Conservation (phyloP, 2,888 invertebrate species). For the Listrodromus nycthemerus region DNA sequence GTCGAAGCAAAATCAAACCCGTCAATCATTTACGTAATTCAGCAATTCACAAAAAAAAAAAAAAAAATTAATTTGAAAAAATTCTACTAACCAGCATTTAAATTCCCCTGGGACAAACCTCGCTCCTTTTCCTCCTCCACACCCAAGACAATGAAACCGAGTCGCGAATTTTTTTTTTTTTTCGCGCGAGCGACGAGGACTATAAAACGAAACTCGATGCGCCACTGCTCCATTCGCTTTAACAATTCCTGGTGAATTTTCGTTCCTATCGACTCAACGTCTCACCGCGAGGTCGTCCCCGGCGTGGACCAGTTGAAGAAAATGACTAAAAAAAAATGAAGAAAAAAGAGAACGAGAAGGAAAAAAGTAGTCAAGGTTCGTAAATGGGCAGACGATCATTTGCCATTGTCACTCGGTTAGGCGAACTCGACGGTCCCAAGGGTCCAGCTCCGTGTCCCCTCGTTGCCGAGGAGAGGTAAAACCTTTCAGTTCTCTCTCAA, state of each 20-base stretch:
- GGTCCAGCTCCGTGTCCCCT: slow-evolving; percentile 22
- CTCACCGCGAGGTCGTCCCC: background rate
- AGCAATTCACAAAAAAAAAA: no score
- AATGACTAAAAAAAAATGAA: background rate
- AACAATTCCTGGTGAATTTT: slow-evolving; percentile 23
- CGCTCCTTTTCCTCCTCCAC: background rate
- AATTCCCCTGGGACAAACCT: background rate
- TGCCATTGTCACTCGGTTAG: slow-evolving; percentile 52
- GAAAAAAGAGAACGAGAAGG: slow-evolving; percentile 2
- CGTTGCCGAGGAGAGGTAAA: background rate
- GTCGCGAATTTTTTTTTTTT: background rate
- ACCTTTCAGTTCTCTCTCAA: slow-evolving; percentile 1
- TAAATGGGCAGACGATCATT: slow-evolving; percentile 40
- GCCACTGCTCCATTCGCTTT: slow-evolving; percentile 40
- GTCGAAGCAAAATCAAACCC: no score
- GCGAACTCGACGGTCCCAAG: slow-evolving; percentile 45
- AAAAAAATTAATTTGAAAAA: no score
- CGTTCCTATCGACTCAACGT: slow-evolving; percentile 7
- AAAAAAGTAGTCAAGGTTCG: slow-evolving; percentile 4
- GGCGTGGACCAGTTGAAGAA: background rate
- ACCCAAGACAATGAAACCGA: background rate
- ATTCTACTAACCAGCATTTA: background rate
- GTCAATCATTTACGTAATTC: no score
- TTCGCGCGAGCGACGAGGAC: background rate
- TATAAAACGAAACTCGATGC: slow-evolving; percentile 44